These are phyloP conservation scores for Pogonognathellus flavescens DNA, from an alignment of 1,140 invertebrate genomes.

Conservation along the genomic window DNA sequence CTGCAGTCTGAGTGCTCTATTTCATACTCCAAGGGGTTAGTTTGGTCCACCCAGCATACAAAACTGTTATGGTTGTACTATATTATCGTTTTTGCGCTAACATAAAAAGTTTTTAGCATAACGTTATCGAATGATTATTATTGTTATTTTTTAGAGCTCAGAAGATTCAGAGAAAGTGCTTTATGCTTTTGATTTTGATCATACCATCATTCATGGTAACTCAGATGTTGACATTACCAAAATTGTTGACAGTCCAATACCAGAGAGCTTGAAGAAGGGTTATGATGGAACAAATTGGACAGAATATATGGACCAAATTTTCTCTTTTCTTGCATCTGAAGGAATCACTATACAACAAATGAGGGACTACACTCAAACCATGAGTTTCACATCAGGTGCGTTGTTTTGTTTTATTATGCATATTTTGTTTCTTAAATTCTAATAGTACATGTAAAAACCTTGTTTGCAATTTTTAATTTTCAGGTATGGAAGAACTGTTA, in stretches of 20 bases:
- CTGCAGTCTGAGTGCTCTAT: background rate
- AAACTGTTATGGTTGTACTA: no score
- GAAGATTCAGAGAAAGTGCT: background rate
- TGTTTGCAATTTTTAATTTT: background rate
- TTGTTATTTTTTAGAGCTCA: background rate
- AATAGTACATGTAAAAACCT: no score
- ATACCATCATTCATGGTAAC: conserved; percentile 64
- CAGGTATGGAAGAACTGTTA: conserved; percentile 63
- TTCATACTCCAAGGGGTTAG: no score
- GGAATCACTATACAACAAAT: conserved; percentile 55
- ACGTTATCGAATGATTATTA: background rate
- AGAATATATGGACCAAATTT: conserved; percentile 64
- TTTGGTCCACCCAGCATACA: no score
- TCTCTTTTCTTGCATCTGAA: conserved; percentile 56
- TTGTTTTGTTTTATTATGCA: background rate
- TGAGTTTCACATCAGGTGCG: conserved; percentile 59
- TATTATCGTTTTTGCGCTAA: no score
- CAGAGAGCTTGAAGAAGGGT: conserved; percentile 38
- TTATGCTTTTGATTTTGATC: conserved; percentile 67
- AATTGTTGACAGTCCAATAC: conserved; percentile 49
- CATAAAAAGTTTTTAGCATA: no score
- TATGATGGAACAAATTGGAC: conserved; percentile 59
- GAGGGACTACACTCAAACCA: background rate
- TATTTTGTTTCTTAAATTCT: background rate
- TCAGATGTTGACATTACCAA: conserved; percentile 59